Conservation (phyloP, 2,113 vertebrate species). For the Dissostichus mawsoni region DNA sequence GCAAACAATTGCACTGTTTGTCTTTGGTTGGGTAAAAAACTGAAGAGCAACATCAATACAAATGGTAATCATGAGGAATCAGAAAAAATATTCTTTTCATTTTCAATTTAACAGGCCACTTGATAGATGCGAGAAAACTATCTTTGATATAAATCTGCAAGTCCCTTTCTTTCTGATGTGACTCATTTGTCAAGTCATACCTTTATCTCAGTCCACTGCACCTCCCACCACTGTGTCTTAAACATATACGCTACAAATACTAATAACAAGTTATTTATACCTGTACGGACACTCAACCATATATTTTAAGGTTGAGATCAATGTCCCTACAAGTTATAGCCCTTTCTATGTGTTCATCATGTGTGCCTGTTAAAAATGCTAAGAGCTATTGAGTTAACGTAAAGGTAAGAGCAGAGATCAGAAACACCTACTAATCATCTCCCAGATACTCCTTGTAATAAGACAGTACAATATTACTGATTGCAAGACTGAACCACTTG, state of each 20-base stretch:
- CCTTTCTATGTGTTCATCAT: background rate
- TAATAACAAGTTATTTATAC: background rate
- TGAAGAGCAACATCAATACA: conserved; percentile 62
- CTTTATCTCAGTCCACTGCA: background rate
- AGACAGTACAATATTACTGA: conserved; percentile 4
- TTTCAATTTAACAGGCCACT: conserved; percentile 42
- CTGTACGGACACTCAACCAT: background rate
- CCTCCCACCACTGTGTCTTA: conserved; percentile 6
- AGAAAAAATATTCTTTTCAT: conserved; percentile 28
- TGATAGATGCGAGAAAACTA: conserved; percentile 38
- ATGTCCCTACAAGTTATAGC: background rate
- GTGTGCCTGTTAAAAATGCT: background rate
- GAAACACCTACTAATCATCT: conserved; percentile 1
- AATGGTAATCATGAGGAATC: conserved; percentile 53
- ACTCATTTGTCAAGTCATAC: conserved; percentile 24
- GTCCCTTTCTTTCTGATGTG: conserved; percentile 31
- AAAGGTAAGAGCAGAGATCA: background rate
- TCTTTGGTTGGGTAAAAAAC: conserved; percentile 46
- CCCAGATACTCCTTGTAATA: background rate
- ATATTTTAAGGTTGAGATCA: background rate
- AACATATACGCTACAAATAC: background rate
- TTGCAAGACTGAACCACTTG: conserved; percentile 3
- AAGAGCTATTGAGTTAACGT: background rate
- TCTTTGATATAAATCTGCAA: conserved; percentile 42
- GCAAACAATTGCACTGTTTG: conserved; percentile 39